Conservation (phyloP, 2,797 vertebrate species). For the Acanthis flammea region DNA sequence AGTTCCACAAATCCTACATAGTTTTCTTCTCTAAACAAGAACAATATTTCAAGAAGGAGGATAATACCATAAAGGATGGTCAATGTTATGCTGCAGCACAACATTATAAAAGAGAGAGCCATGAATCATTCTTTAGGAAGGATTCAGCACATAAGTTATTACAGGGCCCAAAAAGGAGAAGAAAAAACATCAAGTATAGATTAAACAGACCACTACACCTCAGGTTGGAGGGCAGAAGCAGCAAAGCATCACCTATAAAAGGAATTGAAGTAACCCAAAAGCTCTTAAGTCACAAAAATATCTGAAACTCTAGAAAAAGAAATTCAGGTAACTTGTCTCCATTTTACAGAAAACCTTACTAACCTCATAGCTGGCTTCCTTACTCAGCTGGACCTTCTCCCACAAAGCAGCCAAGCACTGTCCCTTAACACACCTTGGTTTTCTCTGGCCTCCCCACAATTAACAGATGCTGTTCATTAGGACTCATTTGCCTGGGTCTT, state of each 20-base stretch:
- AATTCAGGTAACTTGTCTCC: rapidly evolving
- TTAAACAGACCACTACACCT: neutral
- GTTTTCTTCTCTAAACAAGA: neutral
- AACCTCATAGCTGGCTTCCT: neutral
- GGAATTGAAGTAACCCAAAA: neutral
- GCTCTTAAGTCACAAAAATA: neutral
- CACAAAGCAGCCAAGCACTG: rapidly evolving
- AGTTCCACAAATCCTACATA: neutral
- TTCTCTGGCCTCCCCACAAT: neutral
- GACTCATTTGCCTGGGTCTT: neutral
- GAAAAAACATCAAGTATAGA: neutral
- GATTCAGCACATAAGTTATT: neutral
- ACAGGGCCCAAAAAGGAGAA: neutral
- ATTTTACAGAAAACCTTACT: neutral
- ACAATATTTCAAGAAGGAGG: neutral
- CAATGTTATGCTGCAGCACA: neutral
- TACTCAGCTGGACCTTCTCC: neutral
- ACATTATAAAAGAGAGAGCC: neutral
- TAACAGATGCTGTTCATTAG: neutral
- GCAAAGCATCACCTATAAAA: neutral
- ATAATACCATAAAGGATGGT: neutral
- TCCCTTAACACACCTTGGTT: rapidly evolving
- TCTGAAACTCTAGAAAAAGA: neutral
- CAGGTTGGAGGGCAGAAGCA: neutral
- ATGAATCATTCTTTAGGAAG: neutral